A percentile compares a stretch with the other conserved stretches of the same genome.
These are phyloP conservation scores for Harpagus bidentatus DNA, from an alignment of 2,113 vertebrate genomes.

Conservation along the genomic window DNA sequence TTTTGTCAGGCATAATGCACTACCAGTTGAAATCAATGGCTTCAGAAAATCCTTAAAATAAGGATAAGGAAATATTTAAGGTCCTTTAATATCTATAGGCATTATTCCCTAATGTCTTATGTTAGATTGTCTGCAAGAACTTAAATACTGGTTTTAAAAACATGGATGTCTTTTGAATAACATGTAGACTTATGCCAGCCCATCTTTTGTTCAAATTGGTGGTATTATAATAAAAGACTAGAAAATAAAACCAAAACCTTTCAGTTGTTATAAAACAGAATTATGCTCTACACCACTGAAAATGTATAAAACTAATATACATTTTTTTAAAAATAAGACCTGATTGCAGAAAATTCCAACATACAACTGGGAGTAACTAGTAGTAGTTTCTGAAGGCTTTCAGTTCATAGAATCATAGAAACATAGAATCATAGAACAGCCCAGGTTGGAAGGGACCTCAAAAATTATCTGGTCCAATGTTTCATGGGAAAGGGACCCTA, in stretches of 20 bases:
- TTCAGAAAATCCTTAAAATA: neutral
- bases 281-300: neutral
- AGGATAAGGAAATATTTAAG: neutral
- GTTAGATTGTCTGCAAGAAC: neutral
- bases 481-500: neutral
- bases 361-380: fast-evolving
- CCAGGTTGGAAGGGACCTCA: neutral
- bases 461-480: neutral
- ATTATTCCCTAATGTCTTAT: neutral
- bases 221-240: neutral
- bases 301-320: neutral
- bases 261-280: neutral
- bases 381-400: neutral
- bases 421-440: neutral
- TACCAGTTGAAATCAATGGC: neutral
- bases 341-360: neutral
- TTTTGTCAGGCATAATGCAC: neutral
- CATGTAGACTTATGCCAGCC: neutral
- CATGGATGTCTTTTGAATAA: neutral
- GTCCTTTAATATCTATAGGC: neutral
- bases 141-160: neutral
- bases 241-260: neutral
- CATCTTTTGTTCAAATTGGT: neutral
- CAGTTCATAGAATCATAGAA: neutral
- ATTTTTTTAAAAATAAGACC: neutral